Evolutionary conservation across 1,140 invertebrate species (phyloP).

Genomic region (Formica exsecta): DNA sequence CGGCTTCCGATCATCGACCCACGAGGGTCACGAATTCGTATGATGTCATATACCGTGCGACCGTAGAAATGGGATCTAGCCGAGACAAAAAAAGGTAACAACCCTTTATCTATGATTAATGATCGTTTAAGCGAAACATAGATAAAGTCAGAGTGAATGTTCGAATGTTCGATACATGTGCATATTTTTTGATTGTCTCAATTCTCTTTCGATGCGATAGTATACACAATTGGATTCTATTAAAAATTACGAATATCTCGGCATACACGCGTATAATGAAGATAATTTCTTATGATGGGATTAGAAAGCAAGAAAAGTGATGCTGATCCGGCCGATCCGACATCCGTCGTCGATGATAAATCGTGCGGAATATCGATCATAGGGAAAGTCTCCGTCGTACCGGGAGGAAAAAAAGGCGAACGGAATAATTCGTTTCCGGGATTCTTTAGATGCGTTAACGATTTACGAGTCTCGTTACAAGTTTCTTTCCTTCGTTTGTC

Average conservation of each 20-base stretch:
- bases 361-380: conserved; percentile 66
- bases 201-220: neutral
- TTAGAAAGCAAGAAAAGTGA: conserved; percentile 61
- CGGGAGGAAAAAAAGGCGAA: conserved; percentile 46
- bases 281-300: conserved; percentile 26
- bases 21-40: conserved; percentile 4
- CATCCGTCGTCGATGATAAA: conserved; percentile 58
- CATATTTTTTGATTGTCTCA: neutral
- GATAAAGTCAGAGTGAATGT: conserved; percentile 3
- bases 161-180: neutral
- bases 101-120: conserved; percentile 31
- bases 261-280: neutral
- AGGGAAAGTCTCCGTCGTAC: conserved; percentile 36
- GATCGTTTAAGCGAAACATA: neutral
- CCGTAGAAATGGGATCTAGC: neutral
- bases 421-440: conserved; percentile 63
- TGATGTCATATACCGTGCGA: neutral
- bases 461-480: conserved; percentile 69
- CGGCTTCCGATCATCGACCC: conserved; percentile 49
- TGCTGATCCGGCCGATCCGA: conserved; percentile 23
- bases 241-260: neutral
- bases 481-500: conserved; percentile 44
- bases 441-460: conserved; percentile 66
- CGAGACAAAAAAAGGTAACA: neutral
- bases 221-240: neutral